phyloP scores from a whole-genome alignment of 2,888 invertebrate genomes.

The Chrysina gloriosa region DNA sequence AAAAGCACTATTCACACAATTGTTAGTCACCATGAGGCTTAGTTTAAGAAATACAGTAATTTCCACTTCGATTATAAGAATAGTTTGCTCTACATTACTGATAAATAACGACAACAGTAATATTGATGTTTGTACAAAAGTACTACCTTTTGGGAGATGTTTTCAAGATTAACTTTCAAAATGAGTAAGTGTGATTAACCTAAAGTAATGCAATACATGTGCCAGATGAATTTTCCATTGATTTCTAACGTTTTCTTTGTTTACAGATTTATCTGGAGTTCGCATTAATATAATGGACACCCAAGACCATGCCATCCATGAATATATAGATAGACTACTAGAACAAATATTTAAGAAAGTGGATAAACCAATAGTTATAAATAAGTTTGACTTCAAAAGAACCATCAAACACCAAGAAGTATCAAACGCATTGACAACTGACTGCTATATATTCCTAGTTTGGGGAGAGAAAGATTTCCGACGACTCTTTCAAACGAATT shows the following conservation, averaged over 20 bases:
- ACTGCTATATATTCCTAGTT: conserved; percentile 5
- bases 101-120: not conserved
- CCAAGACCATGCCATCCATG: not conserved
- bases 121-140: not conserved
- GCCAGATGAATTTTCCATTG: not conserved
- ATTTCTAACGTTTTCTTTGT: not conserved
- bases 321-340: not conserved
- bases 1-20: not conserved
- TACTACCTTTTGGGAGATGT: not conserved
- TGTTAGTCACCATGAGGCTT: not conserved
- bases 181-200: conserved; percentile 16
- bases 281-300: conserved; percentile 1
- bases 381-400: not conserved
- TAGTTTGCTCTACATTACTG: not conserved
- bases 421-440: no score
- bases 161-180: conserved; percentile 15
- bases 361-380: conserved; percentile 10
- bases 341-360: not conserved
- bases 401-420: no score
- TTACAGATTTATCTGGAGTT: conserved; percentile 13
- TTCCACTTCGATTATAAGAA: not conserved
- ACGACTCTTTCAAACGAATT: conserved; percentile 15
- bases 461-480: not conserved
- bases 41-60: not conserved
- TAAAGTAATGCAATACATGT: no score